Conservation (phyloP, 2,113 vertebrate species). For the Triplophysa tibetana region DNA sequence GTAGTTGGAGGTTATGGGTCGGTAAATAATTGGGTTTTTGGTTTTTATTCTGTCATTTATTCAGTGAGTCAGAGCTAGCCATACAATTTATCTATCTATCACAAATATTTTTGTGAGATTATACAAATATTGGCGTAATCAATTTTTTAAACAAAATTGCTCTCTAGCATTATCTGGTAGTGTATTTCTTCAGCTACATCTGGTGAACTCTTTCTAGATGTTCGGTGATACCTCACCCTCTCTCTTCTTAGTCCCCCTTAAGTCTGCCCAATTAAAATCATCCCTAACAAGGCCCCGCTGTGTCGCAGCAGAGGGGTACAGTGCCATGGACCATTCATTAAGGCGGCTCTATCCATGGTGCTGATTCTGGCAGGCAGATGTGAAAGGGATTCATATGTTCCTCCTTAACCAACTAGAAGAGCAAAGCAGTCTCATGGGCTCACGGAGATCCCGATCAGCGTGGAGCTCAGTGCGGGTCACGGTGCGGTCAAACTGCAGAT, state of each 20-base stretch:
- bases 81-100: too few species aligned
- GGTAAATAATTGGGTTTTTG: too few species aligned
- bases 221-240: background rate
- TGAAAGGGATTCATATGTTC: background rate
- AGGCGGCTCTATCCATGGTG: conserved; percentile 12
- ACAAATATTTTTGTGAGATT: too few species aligned
- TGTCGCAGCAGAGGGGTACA: conserved; percentile 8
- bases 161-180: too few species aligned
- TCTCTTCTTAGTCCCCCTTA: conserved; percentile 47
- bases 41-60: too few species aligned
- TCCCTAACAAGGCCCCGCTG: conserved; percentile 19
- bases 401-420: conserved; percentile 21
- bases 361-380: conserved; percentile 7
- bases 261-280: conserved; percentile 67
- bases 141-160: background rate
- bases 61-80: too few species aligned
- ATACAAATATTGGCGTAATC: background rate
- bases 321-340: conserved; percentile 22
- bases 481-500: conserved; percentile 39
- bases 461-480: conserved; percentile 23
- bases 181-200: background rate
- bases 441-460: conserved; percentile 26
- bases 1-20: too few species aligned
- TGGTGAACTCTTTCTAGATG: background rate
- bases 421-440: background rate